Percentiles rank a stretch among this genome's conserved stretches.
Evolutionary conservation across 2,888 invertebrate species (phyloP).

Genomic region (Hirtodrosophila duncani): DNA sequence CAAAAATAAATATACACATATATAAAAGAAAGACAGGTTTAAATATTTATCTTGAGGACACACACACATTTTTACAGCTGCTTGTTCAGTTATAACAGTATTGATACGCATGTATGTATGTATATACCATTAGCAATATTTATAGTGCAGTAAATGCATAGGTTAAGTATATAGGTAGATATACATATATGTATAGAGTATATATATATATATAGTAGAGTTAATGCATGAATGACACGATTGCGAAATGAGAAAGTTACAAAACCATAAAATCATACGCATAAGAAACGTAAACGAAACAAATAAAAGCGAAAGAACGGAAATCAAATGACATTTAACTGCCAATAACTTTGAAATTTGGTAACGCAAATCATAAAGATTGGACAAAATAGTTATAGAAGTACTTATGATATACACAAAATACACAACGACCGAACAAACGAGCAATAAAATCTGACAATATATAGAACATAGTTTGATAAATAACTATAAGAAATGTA

Average conservation of each 20-base stretch:
- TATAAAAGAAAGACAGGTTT: conserved; percentile 3
- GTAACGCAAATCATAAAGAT: not conserved
- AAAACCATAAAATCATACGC: conserved; percentile 28
- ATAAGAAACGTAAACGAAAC: conserved; percentile 16
- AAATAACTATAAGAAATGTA: conserved; percentile 10
- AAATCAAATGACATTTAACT: conserved; percentile 11
- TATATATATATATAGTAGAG: conserved; percentile 26
- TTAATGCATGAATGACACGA: conserved; percentile 59
- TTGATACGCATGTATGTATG: conserved; percentile 34
- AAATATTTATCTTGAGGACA: too few relatives aligned
- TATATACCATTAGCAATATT: conserved; percentile 21
- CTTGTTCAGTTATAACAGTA: conserved; percentile 26
- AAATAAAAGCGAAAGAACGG: conserved; percentile 24
- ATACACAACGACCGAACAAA: conserved; percentile 25
- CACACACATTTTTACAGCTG: conserved; percentile 38
- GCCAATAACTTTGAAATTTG: conserved; percentile 4
- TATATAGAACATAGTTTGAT: not conserved
- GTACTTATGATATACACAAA: conserved; percentile 5
- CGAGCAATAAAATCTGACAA: conserved; percentile 17
- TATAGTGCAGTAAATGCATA: not conserved
- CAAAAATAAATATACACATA: conserved; percentile 25
- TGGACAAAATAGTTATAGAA: not conserved
- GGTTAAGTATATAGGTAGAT: conserved; percentile 21
- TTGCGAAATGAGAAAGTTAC: conserved; percentile 39
- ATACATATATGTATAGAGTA: conserved; percentile 9